These are phyloP conservation scores for Acanthosoma haemorrhoidale DNA, from an alignment of 2,888 invertebrate genomes.

Conservation along the genomic window DNA sequence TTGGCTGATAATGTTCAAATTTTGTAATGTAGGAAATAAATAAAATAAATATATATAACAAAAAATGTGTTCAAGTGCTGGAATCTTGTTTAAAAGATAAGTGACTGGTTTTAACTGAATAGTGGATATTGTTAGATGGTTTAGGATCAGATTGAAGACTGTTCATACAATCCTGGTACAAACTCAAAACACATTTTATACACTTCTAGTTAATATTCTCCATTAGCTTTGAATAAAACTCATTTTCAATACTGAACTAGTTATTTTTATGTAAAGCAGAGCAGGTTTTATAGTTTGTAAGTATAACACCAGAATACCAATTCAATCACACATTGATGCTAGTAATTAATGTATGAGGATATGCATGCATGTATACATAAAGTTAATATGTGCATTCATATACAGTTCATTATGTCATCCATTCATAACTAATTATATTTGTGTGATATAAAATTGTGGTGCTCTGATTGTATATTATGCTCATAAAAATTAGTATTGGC, in stretches of 20 bases:
- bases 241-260: slow-evolving; percentile 28
- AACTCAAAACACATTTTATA: slow-evolving; percentile 38
- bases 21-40: slow-evolving; percentile 36
- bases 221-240: slow-evolving; percentile 33
- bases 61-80: slow-evolving; percentile 39
- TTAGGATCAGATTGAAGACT: slow-evolving; percentile 39
- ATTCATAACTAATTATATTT: slow-evolving; percentile 36
- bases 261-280: slow-evolving; percentile 34
- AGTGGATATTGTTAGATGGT: slow-evolving; percentile 38
- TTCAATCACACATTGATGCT: slow-evolving; percentile 22
- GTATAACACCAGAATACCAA: slow-evolving; percentile 27
- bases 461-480: slow-evolving; percentile 40
- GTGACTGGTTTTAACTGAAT: slow-evolving; percentile 38
- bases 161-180: slow-evolving; percentile 39
- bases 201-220: slow-evolving; percentile 35
- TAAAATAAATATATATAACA: slow-evolving; percentile 34
- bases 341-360: slow-evolving; percentile 10
- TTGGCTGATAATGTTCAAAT: slow-evolving; percentile 34
- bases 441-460: slow-evolving; percentile 40
- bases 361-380: neutral
- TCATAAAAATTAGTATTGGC: slow-evolving; percentile 38
- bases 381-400: neutral
- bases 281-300: slow-evolving; percentile 36
- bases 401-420: slow-evolving; percentile 1
- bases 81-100: slow-evolving; percentile 34